Percentiles rank a stretch among this genome's conserved stretches.
Evolutionary conservation across 2,888 invertebrate genomes (phyloP).

Genomic region (Clostera curtula): DNA sequence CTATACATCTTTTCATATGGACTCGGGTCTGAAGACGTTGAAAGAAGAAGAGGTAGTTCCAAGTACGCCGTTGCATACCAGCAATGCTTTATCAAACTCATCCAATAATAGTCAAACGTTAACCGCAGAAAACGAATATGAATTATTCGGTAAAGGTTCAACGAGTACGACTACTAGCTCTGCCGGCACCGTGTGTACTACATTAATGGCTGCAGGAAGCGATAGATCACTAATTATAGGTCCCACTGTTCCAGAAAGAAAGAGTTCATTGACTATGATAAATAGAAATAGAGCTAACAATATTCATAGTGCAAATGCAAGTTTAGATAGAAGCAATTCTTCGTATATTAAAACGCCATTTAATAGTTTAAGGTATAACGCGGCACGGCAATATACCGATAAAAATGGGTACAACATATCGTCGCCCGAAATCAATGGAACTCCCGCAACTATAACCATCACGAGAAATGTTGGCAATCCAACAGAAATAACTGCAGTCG

Average conservation of each 20-base stretch:
- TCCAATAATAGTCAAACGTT: constrained; percentile 79
- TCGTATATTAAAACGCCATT: constrained; percentile 59
- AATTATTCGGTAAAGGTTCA: constrained; percentile 92
- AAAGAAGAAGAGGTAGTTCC: constrained; percentile 80
- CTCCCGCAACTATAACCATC: constrained; percentile 52
- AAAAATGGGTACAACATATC: constrained; percentile 51
- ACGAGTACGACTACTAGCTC: constrained; percentile 94
- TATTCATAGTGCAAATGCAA: constrained; percentile 68
- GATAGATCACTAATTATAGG: constrained; percentile 77
- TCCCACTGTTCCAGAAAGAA: constrained; percentile 88
- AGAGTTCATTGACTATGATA: constrained; percentile 81
- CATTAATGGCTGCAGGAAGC: constrained; percentile 81
- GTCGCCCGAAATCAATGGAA: constrained; percentile 50
- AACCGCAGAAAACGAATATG: constrained; percentile 91
- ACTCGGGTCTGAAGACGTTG: constrained; percentile 91
- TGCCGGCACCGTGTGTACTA: constrained; percentile 91
- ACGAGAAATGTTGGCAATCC: constrained; percentile 56
- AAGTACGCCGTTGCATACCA: constrained; percentile 82
- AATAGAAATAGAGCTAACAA: constrained; percentile 69
- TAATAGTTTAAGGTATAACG: constrained; percentile 52
- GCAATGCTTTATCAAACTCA: constrained; percentile 80
- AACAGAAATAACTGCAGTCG: constrained; percentile 76
- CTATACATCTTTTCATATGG: constrained; percentile 97
- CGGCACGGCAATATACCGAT: constrained; percentile 47
- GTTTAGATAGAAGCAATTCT: constrained; percentile 71